These are phyloP conservation scores for Fragum whitleyi DNA, from an alignment of 2,888 invertebrate species.

Conservation along the genomic window DNA sequence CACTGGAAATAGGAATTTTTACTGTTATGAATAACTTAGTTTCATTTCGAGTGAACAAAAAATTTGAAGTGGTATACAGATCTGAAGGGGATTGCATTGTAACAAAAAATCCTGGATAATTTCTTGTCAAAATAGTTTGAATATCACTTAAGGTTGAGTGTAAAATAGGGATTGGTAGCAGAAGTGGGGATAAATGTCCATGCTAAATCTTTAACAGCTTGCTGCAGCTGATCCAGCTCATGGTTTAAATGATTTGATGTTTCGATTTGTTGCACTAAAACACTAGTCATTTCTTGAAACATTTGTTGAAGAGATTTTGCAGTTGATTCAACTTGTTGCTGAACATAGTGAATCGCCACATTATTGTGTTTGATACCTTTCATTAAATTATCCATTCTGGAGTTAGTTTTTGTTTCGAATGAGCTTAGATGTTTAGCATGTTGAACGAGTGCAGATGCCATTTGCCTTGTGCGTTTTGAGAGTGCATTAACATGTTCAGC, in stretches of 20 bases:
- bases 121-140: constrained; percentile 7
- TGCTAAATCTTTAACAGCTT: constrained; percentile 27
- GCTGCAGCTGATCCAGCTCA: constrained; percentile 30
- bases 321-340: background rate
- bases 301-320: background rate
- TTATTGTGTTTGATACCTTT: constrained; percentile 18
- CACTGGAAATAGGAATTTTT: constrained; percentile 27
- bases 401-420: background rate
- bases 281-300: constrained; percentile 20
- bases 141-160: constrained; percentile 16
- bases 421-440: constrained; percentile 29
- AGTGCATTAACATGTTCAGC: constrained; percentile 38
- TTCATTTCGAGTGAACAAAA: constrained; percentile 29
- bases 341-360: background rate
- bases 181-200: constrained; percentile 33
- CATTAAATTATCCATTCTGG: constrained; percentile 23
- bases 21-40: constrained; percentile 29
- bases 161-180: constrained; percentile 24
- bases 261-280: background rate
- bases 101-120: constrained; percentile 34
- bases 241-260: constrained; percentile 25
- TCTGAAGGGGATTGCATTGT: background rate
- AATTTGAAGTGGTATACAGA: constrained; percentile 21
- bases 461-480: constrained; percentile 12
- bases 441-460: constrained; percentile 30